Percentiles rank a stretch among this genome's conserved stretches.
Evolutionary conservation across 2,888 invertebrate genomes (phyloP).

Genomic region (Agrilus mali): DNA sequence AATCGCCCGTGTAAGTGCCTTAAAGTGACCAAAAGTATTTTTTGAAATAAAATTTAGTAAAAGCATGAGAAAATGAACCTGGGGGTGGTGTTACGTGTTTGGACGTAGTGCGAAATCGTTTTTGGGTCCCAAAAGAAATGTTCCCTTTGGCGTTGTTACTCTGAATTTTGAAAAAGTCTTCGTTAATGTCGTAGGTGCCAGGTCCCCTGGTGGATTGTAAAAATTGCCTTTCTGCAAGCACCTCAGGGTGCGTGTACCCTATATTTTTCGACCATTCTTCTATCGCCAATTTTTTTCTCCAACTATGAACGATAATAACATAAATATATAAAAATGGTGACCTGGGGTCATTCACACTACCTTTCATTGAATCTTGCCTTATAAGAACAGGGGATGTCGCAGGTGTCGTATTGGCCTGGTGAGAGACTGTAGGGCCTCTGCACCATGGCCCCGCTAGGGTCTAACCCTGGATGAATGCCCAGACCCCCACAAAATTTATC

Average conservation of each 20-base stretch:
- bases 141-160: constrained; percentile 12
- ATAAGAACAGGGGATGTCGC: constrained; percentile 9
- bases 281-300: constrained; percentile 16
- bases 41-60: no score
- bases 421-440: constrained; percentile 9
- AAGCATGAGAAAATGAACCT: constrained; percentile 9
- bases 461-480: constrained; percentile 20
- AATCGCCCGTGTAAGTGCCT: constrained; percentile 10
- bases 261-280: constrained; percentile 21
- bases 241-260: constrained; percentile 17
- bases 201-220: constrained; percentile 16
- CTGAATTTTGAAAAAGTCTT: constrained; percentile 10
- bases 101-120: constrained; percentile 13
- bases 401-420: constrained; percentile 16
- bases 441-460: constrained; percentile 10
- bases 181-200: constrained; percentile 18
- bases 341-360: no score
- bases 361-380: constrained; percentile 5
- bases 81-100: constrained; percentile 15
- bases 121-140: constrained; percentile 16
- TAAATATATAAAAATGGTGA: no score
- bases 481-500: constrained; percentile 15
- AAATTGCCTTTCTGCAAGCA: constrained; percentile 14
- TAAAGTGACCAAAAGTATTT: neutral
- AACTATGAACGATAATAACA: constrained; percentile 11